phyloP scores from a whole-genome alignment of 1,140 invertebrate species.

The Achroia grisella region DNA sequence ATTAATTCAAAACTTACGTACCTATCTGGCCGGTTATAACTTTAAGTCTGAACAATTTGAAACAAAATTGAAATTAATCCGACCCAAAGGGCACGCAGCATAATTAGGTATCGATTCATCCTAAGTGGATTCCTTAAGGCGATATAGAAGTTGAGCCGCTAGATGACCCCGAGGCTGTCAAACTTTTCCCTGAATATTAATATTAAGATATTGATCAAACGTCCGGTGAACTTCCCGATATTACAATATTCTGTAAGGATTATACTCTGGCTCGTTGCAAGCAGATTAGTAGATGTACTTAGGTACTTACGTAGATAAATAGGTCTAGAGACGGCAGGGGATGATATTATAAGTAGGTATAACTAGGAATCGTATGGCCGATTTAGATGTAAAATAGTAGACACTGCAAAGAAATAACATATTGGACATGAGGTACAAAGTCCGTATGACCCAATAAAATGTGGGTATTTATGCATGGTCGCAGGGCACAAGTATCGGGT shows the following conservation, averaged over 20 bases:
- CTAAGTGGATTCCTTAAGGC: constrained; percentile 51
- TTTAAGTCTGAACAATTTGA: too few species aligned
- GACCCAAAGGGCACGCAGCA: constrained; percentile 16
- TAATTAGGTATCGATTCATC: constrained; percentile 48
- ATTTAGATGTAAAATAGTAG: too few species aligned
- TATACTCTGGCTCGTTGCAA: constrained; percentile 35
- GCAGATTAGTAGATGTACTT: constrained; percentile 5
- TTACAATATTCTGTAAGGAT: constrained; percentile 44
- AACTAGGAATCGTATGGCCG: too few species aligned
- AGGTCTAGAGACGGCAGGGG: too few species aligned
- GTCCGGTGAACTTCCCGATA: constrained; percentile 32
- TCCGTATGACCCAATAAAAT: too few species aligned
- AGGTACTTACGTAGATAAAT: too few species aligned
- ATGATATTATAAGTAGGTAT: not conserved
- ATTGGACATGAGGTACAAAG: too few species aligned
- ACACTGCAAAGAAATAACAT: too few species aligned
- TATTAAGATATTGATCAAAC: constrained; percentile 44
- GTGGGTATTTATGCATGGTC: too few species aligned
- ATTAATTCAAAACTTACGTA: too few species aligned
- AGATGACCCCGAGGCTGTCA: constrained; percentile 34
- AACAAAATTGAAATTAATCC: constrained; percentile 23
- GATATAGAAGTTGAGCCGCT: constrained; percentile 22
- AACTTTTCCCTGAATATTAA: constrained; percentile 41
- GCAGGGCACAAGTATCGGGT: not conserved
- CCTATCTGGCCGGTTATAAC: too few species aligned